These are phyloP conservation scores for Habrosyne pyritoides DNA, from an alignment of 2,888 invertebrate species.

Conservation along the genomic window DNA sequence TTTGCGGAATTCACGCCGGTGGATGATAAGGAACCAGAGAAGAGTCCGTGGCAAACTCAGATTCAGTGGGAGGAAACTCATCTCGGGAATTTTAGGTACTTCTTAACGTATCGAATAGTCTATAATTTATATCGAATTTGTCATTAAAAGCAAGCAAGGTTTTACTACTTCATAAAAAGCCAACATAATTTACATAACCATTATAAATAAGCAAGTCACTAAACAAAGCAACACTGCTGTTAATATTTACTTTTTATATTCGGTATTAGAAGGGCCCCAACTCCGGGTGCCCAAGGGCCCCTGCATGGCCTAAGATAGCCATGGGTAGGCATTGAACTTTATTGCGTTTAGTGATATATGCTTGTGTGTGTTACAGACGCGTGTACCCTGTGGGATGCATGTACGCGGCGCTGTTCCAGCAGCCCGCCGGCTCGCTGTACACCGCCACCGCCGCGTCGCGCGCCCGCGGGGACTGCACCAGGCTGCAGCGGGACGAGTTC, in stretches of 20 bases:
- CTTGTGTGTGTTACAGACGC: conserved; percentile 54
- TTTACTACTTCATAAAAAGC: no score
- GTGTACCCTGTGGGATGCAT: conserved; percentile 88
- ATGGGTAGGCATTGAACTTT: no score
- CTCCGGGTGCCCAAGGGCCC: no score
- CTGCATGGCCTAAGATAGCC: no score
- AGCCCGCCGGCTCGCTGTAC: conserved; percentile 89
- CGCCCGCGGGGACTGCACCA: conserved; percentile 89
- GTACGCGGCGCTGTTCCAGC: conserved; percentile 89
- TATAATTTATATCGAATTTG: no score
- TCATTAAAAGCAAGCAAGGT: no score
- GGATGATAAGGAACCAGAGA: conserved; percentile 73
- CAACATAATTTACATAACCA: no score
- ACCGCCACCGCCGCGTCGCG: conserved; percentile 89
- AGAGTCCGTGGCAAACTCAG: conserved; percentile 83
- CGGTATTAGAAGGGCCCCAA: no score
- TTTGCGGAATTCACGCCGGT: conserved; percentile 81
- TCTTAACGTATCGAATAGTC: background rate
- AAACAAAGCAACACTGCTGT: no score
- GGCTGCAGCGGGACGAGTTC: conserved; percentile 87
- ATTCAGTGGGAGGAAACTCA: conserved; percentile 90
- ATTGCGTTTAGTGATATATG: background rate
- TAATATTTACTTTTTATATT: no score
- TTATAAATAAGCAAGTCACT: no score
- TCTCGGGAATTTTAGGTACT: conserved; percentile 87